Percentiles rank a stretch among this genome's conserved stretches.
phyloP scores from a whole-genome alignment of 2,113 vertebrate genomes.

The Gulo gulo region DNA sequence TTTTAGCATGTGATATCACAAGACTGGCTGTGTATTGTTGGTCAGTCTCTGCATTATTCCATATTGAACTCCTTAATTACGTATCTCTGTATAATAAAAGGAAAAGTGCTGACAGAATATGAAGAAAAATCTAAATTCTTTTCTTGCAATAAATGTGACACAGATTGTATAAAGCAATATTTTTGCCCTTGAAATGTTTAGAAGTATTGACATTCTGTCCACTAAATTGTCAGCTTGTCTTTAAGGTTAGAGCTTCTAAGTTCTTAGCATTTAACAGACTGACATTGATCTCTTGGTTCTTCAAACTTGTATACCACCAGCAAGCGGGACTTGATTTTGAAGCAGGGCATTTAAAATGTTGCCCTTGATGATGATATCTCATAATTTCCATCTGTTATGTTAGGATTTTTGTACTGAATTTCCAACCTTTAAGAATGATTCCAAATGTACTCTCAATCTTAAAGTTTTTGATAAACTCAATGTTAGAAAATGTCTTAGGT shows the following conservation, averaged over 20 bases:
- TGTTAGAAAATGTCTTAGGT: not conserved
- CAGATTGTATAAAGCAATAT: constrained; percentile 92
- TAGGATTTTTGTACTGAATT: constrained; percentile 2
- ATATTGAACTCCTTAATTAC: constrained; percentile 76
- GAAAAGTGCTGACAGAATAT: constrained; percentile 90
- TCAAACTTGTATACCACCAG: constrained; percentile 71
- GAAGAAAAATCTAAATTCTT: constrained; percentile 91
- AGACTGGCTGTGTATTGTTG: constrained; percentile 17
- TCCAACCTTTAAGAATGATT: not conserved
- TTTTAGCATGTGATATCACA: constrained; percentile 27
- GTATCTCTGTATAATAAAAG: constrained; percentile 71
- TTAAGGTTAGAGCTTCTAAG: constrained; percentile 80
- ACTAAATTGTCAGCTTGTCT: constrained; percentile 83
- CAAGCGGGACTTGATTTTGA: constrained; percentile 67
- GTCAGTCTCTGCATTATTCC: constrained; percentile 47
- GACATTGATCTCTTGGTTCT: constrained; percentile 84
- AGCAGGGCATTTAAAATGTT: constrained; percentile 61
- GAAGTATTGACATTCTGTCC: constrained; percentile 88
- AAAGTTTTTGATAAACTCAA: not conserved
- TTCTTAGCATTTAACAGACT: constrained; percentile 84
- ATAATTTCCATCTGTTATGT: constrained; percentile 16
- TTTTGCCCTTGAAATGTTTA: constrained; percentile 93
- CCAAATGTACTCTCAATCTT: not conserved
- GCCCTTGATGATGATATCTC: constrained; percentile 52
- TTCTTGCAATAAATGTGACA: constrained; percentile 94